Conservation (phyloP, 1,140 invertebrate species). For the Caenorhabditis remanei region DNA sequence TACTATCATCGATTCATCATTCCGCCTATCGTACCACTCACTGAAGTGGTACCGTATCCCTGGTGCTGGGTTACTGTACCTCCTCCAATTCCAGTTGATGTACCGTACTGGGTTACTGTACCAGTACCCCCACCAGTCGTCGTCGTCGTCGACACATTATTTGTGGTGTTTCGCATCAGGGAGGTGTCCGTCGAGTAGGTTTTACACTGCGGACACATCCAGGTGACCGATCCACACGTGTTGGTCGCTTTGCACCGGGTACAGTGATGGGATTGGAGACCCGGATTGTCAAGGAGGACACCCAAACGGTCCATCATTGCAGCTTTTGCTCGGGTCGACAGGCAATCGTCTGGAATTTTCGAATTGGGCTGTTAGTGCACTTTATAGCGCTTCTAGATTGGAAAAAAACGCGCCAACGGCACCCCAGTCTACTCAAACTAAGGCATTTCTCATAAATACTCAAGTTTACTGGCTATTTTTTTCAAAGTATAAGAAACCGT, state of each 20-base stretch:
- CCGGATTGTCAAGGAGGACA: constrained; percentile 69
- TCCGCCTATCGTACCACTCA: background rate
- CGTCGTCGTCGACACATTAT: background rate
- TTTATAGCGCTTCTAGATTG: too few species aligned
- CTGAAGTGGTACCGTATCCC: background rate
- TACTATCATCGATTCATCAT: constrained; percentile 23
- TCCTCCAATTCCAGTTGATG: too few species aligned
- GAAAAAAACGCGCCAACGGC: too few species aligned
- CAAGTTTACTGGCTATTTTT: too few species aligned
- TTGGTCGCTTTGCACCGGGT: constrained; percentile 73
- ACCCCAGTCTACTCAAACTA: too few species aligned
- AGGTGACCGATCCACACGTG: constrained; percentile 71
- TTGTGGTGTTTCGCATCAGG: constrained; percentile 22
- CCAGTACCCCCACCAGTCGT: background rate
- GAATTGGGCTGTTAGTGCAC: too few species aligned
- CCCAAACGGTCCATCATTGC: constrained; percentile 75
- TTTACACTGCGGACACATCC: constrained; percentile 76
- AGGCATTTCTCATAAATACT: too few species aligned
- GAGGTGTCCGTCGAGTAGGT: constrained; percentile 72
- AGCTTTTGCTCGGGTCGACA: constrained; percentile 72
- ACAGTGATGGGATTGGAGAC: constrained; percentile 68
- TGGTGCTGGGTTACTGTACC: too few species aligned
- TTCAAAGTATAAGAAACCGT: too few species aligned
- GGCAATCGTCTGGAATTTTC: constrained; percentile 74
- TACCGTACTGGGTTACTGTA: background rate